Evolutionary conservation across 2,113 vertebrate species (phyloP).

Genomic region (Paratilapia polleni): DNA sequence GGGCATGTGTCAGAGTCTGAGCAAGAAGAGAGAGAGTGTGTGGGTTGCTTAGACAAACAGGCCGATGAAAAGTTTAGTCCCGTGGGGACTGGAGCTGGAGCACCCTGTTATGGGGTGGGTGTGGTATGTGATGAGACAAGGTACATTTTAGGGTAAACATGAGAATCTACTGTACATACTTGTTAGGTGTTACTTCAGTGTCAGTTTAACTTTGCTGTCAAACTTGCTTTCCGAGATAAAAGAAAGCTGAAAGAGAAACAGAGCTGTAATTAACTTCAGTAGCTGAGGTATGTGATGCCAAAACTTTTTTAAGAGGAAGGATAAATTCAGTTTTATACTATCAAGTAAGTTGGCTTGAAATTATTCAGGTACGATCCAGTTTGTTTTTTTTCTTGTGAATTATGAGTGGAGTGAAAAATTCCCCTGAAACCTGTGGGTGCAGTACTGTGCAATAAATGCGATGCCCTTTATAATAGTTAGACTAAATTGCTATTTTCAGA

Average conservation of each 20-base stretch:
- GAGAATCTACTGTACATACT: constrained; percentile 5
- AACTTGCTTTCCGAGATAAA: background rate
- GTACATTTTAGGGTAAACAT: constrained; percentile 1
- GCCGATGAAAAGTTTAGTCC: constrained; percentile 61
- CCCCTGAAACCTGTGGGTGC: background rate
- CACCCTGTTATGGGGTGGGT: background rate
- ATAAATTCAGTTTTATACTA: background rate
- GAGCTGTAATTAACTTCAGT: background rate
- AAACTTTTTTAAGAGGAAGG: background rate
- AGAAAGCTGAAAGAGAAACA: background rate
- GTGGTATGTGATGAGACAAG: constrained; percentile 15
- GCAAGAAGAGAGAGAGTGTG: constrained; percentile 1
- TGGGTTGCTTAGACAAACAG: constrained; percentile 55
- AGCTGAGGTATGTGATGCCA: background rate
- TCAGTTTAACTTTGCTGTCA: background rate
- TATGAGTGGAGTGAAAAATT: background rate
- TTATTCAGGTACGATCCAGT: background rate
- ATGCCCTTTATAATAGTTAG: background rate
- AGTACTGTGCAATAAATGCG: too few species aligned
- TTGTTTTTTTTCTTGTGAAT: background rate
- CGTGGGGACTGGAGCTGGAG: constrained; percentile 18
- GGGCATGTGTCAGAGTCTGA: constrained; percentile 48
- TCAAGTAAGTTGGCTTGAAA: background rate
- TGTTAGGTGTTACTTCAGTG: background rate
- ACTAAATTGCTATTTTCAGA: background rate